Evolutionary conservation across 2,888 invertebrate genomes (phyloP), one percentile per base, ranked within the genome.

Genomic region (Steromphala cineraria): DNA sequence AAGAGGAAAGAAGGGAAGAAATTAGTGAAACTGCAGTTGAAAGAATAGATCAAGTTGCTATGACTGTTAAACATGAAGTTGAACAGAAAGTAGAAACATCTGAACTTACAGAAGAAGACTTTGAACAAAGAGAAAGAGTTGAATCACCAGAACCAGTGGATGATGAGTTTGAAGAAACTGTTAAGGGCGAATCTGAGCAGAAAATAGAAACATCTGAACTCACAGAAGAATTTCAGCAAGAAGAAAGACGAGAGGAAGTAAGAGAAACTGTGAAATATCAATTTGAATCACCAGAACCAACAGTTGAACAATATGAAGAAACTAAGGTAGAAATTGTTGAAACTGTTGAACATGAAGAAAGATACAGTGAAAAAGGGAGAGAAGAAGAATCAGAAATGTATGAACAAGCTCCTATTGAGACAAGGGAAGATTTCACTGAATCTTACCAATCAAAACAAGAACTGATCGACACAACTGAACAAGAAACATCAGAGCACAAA

Each of bases 401-500:
- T 21, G 19, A 55, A 55, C 19, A 55, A 4, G 21, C 10, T 7
- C 55, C 4, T 10, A 7, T 56, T 24, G 56, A 56, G n/a, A 19
- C 19, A 56, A 4, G 13, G 36, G 7, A 36, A 36, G 36, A 36
- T 5, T 36, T 36, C 36, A 36, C 7, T 24, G 56, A 56, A 24
- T 24, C 24, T 56, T 24, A n/a, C 24, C 56, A 56, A 24, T 8
- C 19, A 17, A 76, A 78, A 19, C 21, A 19, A 40, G 76, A 75
- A 53, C 19, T 46, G 7, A 52, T 53, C 15, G 28, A 10, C 19
- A 13, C 21, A 19, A 21, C 31, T n/a, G 62, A 55, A 21, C 56
- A 36, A 53, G 78, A 78, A 36, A 62, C 24, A 78, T 36, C 74
- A 13, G n/a, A n/a, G n/a, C 67, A 78, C 17, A 28, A 78, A 67